These are phyloP conservation scores for Turdus rufiventris DNA, from an alignment of 2,113 vertebrate species.

Conservation along the genomic window DNA sequence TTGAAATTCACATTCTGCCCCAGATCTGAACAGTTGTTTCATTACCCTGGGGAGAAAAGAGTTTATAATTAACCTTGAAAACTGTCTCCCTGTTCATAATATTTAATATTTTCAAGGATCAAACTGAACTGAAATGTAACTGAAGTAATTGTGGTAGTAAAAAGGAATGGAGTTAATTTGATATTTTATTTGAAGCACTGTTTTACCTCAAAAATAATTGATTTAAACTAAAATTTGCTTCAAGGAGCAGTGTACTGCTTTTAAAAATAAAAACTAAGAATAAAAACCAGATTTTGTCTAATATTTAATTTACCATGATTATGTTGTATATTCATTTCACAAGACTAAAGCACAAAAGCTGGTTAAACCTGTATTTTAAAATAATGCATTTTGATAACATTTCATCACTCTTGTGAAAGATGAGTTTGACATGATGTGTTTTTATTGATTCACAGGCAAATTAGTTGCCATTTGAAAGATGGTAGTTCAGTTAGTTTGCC, in stretches of 20 bases:
- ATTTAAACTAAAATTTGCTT: neutral
- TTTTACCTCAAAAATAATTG: neutral
- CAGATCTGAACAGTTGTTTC: neutral
- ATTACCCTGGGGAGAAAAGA: neutral
- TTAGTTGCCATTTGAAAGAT: neutral
- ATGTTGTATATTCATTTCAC: neutral
- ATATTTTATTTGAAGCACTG: neutral
- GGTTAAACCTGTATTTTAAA: neutral
- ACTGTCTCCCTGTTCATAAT: neutral
- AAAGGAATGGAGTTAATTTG: neutral
- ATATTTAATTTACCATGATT: neutral
- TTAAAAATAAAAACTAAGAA: neutral
- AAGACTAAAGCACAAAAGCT: neutral
- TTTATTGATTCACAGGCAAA: neutral
- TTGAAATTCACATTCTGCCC: neutral
- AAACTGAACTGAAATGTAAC: neutral
- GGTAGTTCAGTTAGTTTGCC: neutral
- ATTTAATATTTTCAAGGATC: neutral
- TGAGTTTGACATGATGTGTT: neutral
- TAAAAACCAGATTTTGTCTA: neutral
- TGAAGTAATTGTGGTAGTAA: neutral
- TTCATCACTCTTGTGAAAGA: neutral
- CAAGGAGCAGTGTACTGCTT: neutral
- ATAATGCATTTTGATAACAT: neutral
- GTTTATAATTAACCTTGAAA: neutral